A percentile compares a stretch with the other conserved stretches of the same genome.
Evolutionary conservation across 2,113 vertebrate species (phyloP).

Genomic region (Sander lucioperca): DNA sequence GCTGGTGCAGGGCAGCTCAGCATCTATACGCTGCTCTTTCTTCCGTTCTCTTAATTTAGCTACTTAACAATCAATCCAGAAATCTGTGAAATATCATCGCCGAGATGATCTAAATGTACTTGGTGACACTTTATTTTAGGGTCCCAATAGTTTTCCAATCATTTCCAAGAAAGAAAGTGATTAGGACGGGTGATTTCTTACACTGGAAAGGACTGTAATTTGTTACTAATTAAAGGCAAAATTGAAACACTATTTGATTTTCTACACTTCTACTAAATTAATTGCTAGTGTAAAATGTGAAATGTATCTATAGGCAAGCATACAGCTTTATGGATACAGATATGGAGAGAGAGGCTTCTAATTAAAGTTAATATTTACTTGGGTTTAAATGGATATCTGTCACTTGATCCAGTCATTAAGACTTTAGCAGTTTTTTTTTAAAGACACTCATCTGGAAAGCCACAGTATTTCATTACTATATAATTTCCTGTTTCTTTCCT

Average conservation of each 20-base stretch:
- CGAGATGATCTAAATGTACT: neutral
- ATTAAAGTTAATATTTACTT: neutral
- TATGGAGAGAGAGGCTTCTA: neutral
- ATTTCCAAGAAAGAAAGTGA: neutral
- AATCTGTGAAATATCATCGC: neutral
- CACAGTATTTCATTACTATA: neutral
- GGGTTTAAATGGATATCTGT: neutral
- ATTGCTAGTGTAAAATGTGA: neutral
- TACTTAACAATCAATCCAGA: neutral
- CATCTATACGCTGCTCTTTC: neutral
- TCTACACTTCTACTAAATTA: neutral
- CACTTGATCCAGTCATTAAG: neutral
- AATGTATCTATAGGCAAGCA: neutral
- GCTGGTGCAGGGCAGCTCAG: constrained; percentile 13
- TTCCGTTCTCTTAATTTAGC: neutral
- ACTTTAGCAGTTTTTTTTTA: neutral
- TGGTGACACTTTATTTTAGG: neutral
- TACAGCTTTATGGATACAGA: too few relatives aligned
- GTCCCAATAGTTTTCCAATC: neutral
- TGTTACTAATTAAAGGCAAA: neutral
- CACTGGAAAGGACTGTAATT: neutral
- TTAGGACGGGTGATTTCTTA: neutral
- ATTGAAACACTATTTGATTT: neutral
- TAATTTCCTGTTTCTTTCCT: neutral
- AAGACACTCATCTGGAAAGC: neutral